Percentiles rank a stretch among this genome's conserved stretches.
Conservation (phyloP, 2,113 vertebrate species). For the Leptosomus discolor region DNA sequence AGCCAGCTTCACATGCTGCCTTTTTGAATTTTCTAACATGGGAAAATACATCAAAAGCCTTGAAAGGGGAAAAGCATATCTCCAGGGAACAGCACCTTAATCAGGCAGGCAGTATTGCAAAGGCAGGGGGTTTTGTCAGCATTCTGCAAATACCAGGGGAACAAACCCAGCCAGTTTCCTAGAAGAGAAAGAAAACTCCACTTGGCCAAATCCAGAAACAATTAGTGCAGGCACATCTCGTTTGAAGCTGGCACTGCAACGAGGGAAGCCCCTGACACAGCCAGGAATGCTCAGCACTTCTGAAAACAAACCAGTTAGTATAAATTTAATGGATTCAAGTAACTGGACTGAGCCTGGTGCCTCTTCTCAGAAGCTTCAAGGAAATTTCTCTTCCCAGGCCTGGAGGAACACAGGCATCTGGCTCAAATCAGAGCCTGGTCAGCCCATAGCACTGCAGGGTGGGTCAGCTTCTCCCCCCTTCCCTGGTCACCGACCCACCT, state of each 20-base stretch:
- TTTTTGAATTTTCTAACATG: background rate
- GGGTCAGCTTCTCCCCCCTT: background rate
- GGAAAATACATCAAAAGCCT: constrained; percentile 25
- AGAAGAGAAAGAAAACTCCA: background rate
- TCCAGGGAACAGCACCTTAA: background rate
- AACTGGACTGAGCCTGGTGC: background rate
- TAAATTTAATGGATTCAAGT: background rate
- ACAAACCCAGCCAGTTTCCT: background rate
- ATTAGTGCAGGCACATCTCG: background rate
- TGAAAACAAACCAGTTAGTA: background rate
- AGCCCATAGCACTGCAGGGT: background rate
- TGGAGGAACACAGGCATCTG: background rate
- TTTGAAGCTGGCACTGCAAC: background rate
- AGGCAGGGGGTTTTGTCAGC: background rate
- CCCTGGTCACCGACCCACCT: background rate
- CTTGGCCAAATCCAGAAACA: background rate
- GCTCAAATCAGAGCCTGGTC: background rate
- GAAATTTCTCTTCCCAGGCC: background rate
- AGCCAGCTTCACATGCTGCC: background rate
- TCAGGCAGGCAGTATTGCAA: background rate
- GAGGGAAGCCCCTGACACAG: background rate
- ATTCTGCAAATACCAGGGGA: background rate
- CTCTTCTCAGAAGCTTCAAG: background rate
- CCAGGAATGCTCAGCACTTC: fast-evolving
- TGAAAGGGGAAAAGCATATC: background rate